Evolutionary conservation across 37 sponge, comb jelly and placozoan species (phyloP).

Genomic region (Haliclona indistincta): DNA sequence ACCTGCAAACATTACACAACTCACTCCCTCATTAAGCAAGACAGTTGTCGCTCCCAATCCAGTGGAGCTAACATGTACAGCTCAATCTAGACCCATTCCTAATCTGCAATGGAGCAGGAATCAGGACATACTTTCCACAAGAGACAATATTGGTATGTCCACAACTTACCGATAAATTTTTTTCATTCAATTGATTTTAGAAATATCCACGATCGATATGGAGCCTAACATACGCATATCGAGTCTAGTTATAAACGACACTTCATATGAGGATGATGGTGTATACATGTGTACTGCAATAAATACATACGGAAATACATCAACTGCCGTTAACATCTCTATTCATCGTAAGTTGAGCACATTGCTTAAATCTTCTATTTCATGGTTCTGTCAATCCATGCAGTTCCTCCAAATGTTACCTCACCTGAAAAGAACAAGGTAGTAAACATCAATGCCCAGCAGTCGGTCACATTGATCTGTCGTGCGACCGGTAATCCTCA

Average conservation of each 20-base stretch:
- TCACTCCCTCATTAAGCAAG: too few relatives aligned
- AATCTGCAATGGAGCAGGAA: neutral
- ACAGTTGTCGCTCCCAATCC: neutral
- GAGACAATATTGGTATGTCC: too few relatives aligned
- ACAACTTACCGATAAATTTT: too few relatives aligned
- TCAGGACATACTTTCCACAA: too few relatives aligned
- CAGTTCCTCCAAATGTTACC: slow-evolving; percentile 7
- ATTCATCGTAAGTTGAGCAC: too few relatives aligned
- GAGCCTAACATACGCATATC: too few relatives aligned
- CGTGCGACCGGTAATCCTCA: neutral
- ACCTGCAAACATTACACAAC: neutral
- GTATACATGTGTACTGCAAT: neutral
- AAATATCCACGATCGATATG: too few relatives aligned
- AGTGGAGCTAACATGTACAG: neutral
- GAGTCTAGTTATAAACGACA: neutral
- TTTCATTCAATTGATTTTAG: too few relatives aligned
- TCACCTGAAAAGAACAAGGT: neutral
- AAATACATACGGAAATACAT: slow-evolving; percentile 1
- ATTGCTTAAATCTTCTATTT: too few relatives aligned
- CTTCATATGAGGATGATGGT: neutral
- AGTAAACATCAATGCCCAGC: neutral
- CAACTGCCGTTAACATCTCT: too few relatives aligned
- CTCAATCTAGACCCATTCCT: neutral
- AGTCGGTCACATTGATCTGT: neutral
- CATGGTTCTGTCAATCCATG: neutral